Evolutionary conservation across 30 jellyfish, hydroid and myxozoan genomes (phyloP).

Genomic region (Aurelia aurita complex sp. Pacific): DNA sequence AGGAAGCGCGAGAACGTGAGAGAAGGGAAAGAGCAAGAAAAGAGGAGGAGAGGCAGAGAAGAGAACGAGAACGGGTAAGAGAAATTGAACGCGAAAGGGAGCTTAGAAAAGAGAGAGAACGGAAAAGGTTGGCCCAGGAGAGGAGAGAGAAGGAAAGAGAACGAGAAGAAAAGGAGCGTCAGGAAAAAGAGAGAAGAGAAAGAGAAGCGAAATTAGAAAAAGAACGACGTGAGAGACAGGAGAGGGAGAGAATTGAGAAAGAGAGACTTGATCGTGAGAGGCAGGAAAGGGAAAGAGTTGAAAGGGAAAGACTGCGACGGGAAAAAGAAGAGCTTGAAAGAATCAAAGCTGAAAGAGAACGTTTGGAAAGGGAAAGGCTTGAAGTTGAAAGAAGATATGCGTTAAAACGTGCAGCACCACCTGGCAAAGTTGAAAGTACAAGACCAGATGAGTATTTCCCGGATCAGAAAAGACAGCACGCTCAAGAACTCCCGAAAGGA

Average conservation of each 20-base stretch:
- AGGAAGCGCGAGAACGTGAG: conserved; percentile 87
- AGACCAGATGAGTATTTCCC: conserved; percentile 40
- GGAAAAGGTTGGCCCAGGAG: conserved; percentile 79
- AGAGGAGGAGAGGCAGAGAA: conserved; percentile 88
- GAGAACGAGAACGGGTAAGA: conserved; percentile 82
- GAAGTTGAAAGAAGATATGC: conserved; percentile 77
- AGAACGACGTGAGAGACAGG: conserved; percentile 90
- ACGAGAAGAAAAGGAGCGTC: conserved; percentile 84
- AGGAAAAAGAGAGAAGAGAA: conserved; percentile 79
- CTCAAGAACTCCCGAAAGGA: conserved; percentile 44
- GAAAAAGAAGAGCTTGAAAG: conserved; percentile 80
- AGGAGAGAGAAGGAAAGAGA: conserved; percentile 90
- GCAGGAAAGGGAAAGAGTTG: conserved; percentile 87
- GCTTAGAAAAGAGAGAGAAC: conserved; percentile 48
- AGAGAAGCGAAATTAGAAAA: conserved; percentile 84
- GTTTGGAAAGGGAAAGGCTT: conserved; percentile 87
- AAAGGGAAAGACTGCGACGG: conserved; percentile 77
- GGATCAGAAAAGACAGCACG: conserved; percentile 51
- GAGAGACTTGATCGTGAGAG: conserved; percentile 93
- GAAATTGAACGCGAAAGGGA: conserved; percentile 88
- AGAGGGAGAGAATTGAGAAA: conserved; percentile 81
- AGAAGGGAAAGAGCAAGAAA: conserved; percentile 90
- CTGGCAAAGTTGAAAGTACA: conserved; percentile 48
- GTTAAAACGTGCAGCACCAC: conserved; percentile 56
- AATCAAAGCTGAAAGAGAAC: conserved; percentile 86